Percentiles rank a stretch among this genome's conserved stretches.
Evolutionary conservation across 2,888 invertebrate genomes (phyloP).

Genomic region (Actias luna): DNA sequence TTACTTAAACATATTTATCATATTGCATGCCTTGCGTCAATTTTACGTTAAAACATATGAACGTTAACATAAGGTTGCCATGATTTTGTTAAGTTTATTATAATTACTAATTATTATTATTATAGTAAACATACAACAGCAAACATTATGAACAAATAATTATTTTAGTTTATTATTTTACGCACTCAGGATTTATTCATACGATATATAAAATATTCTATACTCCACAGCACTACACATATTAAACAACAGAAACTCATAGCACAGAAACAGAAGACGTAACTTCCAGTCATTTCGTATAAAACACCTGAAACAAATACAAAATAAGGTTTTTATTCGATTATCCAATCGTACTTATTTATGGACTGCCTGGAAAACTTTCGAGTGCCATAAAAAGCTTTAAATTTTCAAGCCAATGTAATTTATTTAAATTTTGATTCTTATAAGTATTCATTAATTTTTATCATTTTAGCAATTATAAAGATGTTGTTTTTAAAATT

Average conservation of each 20-base stretch:
- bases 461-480: too few species aligned
- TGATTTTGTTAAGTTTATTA: not conserved
- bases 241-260: constrained; percentile 84
- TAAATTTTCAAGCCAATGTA: too few species aligned
- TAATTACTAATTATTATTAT: not conserved
- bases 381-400: not conserved
- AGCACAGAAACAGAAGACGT: constrained; percentile 84
- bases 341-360: too few species aligned
- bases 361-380: not conserved
- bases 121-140: not conserved
- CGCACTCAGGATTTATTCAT: constrained; percentile 30
- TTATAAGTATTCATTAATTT: too few species aligned
- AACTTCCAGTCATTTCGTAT: constrained; percentile 82
- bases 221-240: constrained; percentile 86
- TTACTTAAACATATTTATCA: not conserved
- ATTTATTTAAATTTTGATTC: too few species aligned
- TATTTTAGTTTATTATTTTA: too few species aligned
- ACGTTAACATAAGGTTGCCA: not conserved
- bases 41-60: not conserved
- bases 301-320: constrained; percentile 57
- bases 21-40: not conserved
- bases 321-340: not conserved
- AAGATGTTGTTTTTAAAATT: too few species aligned
- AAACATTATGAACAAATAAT: not conserved
- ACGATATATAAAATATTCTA: constrained; percentile 74